Conservation (phyloP, 2,113 vertebrate species). For the Heptranchias perlo region DNA sequence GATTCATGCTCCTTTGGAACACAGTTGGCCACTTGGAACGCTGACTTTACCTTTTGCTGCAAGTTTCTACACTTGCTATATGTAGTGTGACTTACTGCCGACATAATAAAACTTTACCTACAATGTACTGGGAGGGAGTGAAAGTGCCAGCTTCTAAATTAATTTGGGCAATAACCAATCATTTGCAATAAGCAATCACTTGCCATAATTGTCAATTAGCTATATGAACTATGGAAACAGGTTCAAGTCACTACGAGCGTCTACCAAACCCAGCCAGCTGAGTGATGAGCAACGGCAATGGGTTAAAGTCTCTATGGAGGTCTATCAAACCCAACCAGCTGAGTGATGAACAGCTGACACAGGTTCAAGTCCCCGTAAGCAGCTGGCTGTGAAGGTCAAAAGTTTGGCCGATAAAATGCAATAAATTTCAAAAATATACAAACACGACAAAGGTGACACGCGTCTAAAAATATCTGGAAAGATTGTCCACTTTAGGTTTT, state of each 20-base stretch:
- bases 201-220: not conserved
- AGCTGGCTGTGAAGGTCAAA: not conserved
- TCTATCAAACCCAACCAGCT: not conserved
- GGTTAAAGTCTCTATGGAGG: not conserved
- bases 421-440: not conserved
- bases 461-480: not conserved
- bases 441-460: not conserved
- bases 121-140: not conserved
- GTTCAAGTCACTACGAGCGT: not conserved
- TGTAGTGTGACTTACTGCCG: not conserved
- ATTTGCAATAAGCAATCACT: not conserved
- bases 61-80: not conserved
- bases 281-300: not conserved
- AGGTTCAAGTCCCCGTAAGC: not conserved
- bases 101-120: not conserved
- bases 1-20: not conserved
- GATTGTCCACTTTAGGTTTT: not conserved
- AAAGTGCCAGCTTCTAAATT: not conserved
- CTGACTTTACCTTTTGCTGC: not conserved
- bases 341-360: not conserved
- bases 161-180: not conserved
- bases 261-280: not conserved
- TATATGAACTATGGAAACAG: not conserved
- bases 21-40: not conserved
- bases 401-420: not conserved